Evolutionary conservation across 2,113 vertebrate species (phyloP).

Genomic region (Orientallactaga bullata): DNA sequence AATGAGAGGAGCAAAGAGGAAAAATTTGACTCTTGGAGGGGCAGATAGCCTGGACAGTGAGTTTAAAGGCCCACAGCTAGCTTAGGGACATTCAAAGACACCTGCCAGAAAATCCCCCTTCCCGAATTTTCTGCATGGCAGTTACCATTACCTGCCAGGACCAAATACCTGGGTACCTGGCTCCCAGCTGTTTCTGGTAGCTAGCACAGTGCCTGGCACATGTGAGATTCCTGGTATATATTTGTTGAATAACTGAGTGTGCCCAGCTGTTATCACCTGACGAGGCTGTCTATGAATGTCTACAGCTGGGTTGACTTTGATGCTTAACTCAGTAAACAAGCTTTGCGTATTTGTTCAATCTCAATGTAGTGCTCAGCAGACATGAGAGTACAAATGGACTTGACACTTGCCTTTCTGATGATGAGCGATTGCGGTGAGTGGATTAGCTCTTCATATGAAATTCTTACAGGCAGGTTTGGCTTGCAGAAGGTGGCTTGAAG

Average conservation of each 20-base stretch:
- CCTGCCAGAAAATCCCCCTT: background rate
- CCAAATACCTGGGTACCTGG: background rate
- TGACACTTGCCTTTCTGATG: background rate
- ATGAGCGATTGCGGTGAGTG: background rate
- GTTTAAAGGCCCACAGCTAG: background rate
- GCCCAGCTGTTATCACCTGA: background rate
- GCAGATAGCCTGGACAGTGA: background rate
- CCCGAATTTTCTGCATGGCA: background rate
- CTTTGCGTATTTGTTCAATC: constrained; percentile 3
- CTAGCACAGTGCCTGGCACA: background rate
- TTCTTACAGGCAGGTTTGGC: background rate
- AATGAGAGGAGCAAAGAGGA: background rate
- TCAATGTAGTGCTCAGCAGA: background rate
- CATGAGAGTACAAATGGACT: background rate
- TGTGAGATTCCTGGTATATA: background rate
- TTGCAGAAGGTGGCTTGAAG: background rate
- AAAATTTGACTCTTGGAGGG: background rate
- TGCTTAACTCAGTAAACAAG: constrained; percentile 16
- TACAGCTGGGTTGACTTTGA: constrained; percentile 31
- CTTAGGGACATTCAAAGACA: background rate
- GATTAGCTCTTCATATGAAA: background rate
- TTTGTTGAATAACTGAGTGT: background rate
- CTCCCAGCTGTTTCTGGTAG: background rate
- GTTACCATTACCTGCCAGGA: background rate
- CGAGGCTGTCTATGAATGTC: background rate